Evolutionary conservation across 1,140 invertebrate genomes (phyloP), one percentile per base, ranked within the genome.

Genomic region (Aethina tumida): DNA sequence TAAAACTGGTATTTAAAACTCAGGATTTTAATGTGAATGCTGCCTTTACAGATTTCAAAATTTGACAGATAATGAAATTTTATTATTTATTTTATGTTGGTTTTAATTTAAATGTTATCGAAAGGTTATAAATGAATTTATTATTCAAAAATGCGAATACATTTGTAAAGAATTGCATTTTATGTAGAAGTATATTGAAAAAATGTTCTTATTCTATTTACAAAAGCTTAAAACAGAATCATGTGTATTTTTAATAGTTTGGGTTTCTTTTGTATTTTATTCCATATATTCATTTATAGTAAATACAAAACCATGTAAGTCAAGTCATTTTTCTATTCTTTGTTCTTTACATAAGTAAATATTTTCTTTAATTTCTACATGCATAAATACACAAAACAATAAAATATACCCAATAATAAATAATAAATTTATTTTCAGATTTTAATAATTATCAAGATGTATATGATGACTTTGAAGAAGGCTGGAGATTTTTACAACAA

Each of bases 401-500:
- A 2, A 9, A 27, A 17, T 4, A 16, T 3, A 9, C 19, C 5
- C 27, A 10, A 21, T 10, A 1, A 3, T 12, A 21, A 31, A 31
- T 2, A 15, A 28, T 29, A 22, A 9, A 31, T 7, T 22, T 35
- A 22, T 24, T 41, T 45, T 46, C 37, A 56, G 53, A 45, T 51
- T 58, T 58, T 45, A 18, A 39, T 6, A 14, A 49, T 25, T 53
- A 50, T 35, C 14, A 46, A 19, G 56, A 59, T 35, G 17, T 22
- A 6, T 59, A 51, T 32, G 39, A 50, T 29, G 57, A 59, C 48
- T 60, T 60, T 43, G 26, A 28, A 8, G 27, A 41, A 17, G 69
- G 69, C 32, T 71, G 67, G 66, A 40, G 28, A 4, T 62, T 66
- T 56, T 35, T 71, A 9, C 48, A n/a, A 20, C 13, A 53, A 15